phyloP scores from a whole-genome alignment of 30 jellyfish, hydroid and myxozoan species.

The Mastigias papua region DNA sequence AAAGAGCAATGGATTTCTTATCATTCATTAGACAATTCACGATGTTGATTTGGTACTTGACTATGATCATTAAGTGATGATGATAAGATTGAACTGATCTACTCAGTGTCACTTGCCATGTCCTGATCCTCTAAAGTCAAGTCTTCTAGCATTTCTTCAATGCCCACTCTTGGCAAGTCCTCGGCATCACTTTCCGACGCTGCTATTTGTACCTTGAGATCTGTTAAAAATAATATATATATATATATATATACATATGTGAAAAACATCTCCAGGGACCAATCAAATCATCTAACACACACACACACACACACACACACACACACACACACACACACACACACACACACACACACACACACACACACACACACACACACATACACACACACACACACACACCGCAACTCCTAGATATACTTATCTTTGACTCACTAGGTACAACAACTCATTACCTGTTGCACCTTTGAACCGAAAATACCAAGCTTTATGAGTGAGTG shows the following conservation, averaged over 20 bases:
- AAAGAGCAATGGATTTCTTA: too few species aligned
- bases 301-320: too few species aligned
- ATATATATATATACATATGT: too few species aligned
- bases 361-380: too few species aligned
- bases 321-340: too few species aligned
- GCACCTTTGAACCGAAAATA: neutral
- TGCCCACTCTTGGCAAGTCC: constrained; percentile 81
- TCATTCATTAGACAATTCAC: neutral
- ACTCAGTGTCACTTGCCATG: constrained; percentile 93
- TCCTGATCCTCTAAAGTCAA: constrained; percentile 82
- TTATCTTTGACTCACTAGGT: too few species aligned
- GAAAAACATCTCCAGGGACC: too few species aligned
- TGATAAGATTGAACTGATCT: constrained; percentile 3
- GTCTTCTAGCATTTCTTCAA: constrained; percentile 96
- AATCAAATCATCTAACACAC: too few species aligned
- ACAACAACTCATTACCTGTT: too few species aligned
- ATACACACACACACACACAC: too few species aligned
- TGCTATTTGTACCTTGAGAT: constrained; percentile 17
- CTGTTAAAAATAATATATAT: constrained; percentile 30
- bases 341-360: too few species aligned
- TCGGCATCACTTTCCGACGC: constrained; percentile 84
- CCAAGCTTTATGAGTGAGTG: neutral
- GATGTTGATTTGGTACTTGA: neutral
- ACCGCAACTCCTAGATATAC: too few species aligned
- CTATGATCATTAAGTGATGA: neutral